These are phyloP conservation scores for Oryzias javanicus DNA, from an alignment of 2,113 vertebrate genomes.

Conservation along the genomic window DNA sequence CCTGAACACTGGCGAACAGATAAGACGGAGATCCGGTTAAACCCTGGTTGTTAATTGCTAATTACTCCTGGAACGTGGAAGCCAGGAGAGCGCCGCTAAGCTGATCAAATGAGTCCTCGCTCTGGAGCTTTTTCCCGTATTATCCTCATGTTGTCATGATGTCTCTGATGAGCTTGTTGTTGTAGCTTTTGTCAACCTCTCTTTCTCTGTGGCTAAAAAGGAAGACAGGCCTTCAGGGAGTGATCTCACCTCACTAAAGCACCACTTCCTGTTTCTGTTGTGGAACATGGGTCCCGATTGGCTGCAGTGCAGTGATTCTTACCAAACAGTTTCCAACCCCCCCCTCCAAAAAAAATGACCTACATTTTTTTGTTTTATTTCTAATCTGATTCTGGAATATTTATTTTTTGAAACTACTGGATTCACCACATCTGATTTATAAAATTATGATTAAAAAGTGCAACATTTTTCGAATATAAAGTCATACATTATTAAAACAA, in stretches of 20 bases:
- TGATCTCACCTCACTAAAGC: conserved; percentile 68
- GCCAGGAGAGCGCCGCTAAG: conserved; percentile 73
- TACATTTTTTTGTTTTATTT: too few relatives aligned
- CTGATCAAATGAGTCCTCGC: conserved; percentile 64
- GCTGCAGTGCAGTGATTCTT: conserved; percentile 28
- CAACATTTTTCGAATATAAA: too few relatives aligned
- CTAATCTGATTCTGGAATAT: too few relatives aligned
- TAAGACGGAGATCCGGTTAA: conserved; percentile 70
- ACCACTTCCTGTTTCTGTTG: conserved; percentile 58
- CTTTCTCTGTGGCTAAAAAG: too few relatives aligned
- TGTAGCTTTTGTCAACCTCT: conserved; percentile 23
- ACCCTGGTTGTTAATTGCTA: conserved; percentile 74
- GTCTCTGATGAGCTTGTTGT: conserved; percentile 54
- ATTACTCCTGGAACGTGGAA: conserved; percentile 67
- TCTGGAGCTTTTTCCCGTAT: conserved; percentile 59
- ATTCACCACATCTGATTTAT: too few relatives aligned
- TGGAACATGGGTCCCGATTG: conserved; percentile 47
- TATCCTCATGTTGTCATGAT: conserved; percentile 29
- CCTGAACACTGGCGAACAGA: conserved; percentile 38
- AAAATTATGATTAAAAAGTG: too few relatives aligned
- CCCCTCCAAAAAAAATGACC: too few relatives aligned
- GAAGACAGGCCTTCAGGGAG: conserved; percentile 35
- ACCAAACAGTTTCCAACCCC: too few relatives aligned
- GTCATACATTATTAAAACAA: too few relatives aligned
- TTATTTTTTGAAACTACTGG: too few relatives aligned